These are phyloP conservation scores for Siphamia tubifer DNA, from an alignment of 2,113 vertebrate species.

Conservation along the genomic window DNA sequence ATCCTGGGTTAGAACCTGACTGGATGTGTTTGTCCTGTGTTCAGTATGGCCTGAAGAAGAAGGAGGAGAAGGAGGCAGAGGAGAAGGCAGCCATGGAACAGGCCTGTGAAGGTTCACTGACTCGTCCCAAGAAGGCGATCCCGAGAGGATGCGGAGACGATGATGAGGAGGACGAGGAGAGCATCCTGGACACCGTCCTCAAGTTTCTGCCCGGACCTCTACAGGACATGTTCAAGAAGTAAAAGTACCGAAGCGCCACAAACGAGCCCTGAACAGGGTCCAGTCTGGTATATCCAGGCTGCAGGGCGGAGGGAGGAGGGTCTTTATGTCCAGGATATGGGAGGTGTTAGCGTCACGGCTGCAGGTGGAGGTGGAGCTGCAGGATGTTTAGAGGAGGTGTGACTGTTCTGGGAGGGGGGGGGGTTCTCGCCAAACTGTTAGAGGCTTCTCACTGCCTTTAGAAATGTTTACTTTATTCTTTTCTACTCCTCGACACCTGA, in stretches of 20 bases:
- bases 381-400: neutral
- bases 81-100: constrained; percentile 98
- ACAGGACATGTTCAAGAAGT: constrained; percentile 99
- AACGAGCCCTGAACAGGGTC: constrained; percentile 37
- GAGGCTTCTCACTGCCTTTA: constrained; percentile 76
- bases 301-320: constrained; percentile 41
- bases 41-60: constrained; percentile 98
- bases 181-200: constrained; percentile 98
- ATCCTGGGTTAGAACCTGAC: too few relatives aligned
- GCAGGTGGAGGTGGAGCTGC: neutral
- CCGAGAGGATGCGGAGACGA: constrained; percentile 93
- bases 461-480: constrained; percentile 48
- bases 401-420: neutral
- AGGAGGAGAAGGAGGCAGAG: constrained; percentile 97
- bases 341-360: constrained; percentile 4
- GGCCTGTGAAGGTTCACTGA: constrained; percentile 95
- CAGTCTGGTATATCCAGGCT: constrained; percentile 44
- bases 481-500: constrained; percentile 45
- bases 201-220: constrained; percentile 96
- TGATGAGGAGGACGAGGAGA: constrained; percentile 94
- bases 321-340: constrained; percentile 25
- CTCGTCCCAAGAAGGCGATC: constrained; percentile 95
- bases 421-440: constrained; percentile 61
- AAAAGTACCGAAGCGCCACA: constrained; percentile 60
- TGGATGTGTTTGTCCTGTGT: neutral